Evolutionary conservation across 2,797 vertebrate genomes (phyloP).

Genomic region (Micrastur ruficollis): DNA sequence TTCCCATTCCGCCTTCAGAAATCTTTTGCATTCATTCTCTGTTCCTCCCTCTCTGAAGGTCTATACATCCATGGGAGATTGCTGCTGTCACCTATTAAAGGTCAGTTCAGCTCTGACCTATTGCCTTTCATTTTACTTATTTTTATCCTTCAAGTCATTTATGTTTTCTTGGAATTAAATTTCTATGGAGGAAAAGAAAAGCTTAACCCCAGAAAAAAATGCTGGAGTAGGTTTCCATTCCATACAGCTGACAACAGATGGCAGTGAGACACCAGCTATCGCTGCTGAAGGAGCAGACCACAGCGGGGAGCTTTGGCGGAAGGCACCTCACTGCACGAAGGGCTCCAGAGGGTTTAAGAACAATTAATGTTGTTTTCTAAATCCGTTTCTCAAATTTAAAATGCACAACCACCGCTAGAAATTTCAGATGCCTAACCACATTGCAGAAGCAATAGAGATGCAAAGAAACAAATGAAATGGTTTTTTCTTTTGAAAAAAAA

Average conservation of each 20-base stretch:
- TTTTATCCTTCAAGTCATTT: background rate
- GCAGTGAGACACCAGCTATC: conserved; percentile 47
- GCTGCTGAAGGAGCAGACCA: background rate
- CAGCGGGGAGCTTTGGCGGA: background rate
- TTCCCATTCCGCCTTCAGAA: background rate
- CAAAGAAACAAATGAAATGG: background rate
- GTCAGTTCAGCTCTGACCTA: background rate
- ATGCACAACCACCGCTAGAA: background rate
- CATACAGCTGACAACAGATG: conserved; percentile 36
- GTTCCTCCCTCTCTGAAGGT: background rate
- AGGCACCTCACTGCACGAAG: background rate
- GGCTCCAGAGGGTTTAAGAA: background rate
- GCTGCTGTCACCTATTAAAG: background rate
- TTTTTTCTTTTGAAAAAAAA: background rate
- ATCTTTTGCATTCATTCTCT: background rate
- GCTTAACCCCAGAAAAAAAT: background rate
- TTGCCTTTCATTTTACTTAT: background rate
- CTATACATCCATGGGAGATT: background rate
- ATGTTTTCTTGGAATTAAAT: background rate
- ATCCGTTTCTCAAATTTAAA: background rate
- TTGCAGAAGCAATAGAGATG: background rate
- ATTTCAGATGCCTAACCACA: background rate
- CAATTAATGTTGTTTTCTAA: background rate
- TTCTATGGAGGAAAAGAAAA: background rate
- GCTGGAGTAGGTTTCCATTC: background rate